Evolutionary conservation across 2,888 invertebrate genomes (phyloP).

Genomic region (Hirtodrosophila duncani): DNA sequence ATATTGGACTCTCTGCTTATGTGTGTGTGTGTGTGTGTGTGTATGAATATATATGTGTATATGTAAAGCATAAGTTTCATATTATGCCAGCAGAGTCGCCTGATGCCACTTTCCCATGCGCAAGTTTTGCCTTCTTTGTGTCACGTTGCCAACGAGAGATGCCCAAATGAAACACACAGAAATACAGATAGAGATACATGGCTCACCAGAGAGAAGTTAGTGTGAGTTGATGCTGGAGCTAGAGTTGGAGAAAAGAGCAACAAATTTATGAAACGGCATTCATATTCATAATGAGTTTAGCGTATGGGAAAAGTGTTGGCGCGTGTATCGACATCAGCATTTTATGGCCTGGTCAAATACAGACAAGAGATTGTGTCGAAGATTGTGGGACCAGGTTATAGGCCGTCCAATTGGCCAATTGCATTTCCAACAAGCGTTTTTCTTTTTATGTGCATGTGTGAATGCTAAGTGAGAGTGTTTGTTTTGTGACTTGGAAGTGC

Average conservation of each 20-base stretch:
- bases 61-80: constrained; percentile 51
- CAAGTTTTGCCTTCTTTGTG: constrained; percentile 71
- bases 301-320: constrained; percentile 54
- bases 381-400: neutral
- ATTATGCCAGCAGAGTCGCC: constrained; percentile 33
- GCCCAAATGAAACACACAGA: constrained; percentile 27
- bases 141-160: constrained; percentile 57
- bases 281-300: constrained; percentile 67
- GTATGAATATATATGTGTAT: neutral
- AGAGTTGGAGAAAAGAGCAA: constrained; percentile 33
- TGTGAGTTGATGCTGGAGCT: constrained; percentile 5
- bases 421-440: constrained; percentile 2
- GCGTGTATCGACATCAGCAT: constrained; percentile 44
- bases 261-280: constrained; percentile 69
- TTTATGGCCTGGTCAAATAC: neutral
- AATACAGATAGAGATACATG: constrained; percentile 14
- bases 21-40: constrained; percentile 2
- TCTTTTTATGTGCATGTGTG: constrained; percentile 10
- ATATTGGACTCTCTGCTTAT: constrained; percentile 12
- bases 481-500: too few species aligned
- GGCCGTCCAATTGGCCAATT: neutral
- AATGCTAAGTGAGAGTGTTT: constrained; percentile 11
- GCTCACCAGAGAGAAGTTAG: neutral
- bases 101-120: constrained; percentile 4
- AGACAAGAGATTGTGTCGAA: neutral